A percentile compares a stretch with the other conserved stretches of the same genome.
These are phyloP conservation scores for Xenopus petersii DNA, from an alignment of 2,797 vertebrate genomes.

Conservation along the genomic window DNA sequence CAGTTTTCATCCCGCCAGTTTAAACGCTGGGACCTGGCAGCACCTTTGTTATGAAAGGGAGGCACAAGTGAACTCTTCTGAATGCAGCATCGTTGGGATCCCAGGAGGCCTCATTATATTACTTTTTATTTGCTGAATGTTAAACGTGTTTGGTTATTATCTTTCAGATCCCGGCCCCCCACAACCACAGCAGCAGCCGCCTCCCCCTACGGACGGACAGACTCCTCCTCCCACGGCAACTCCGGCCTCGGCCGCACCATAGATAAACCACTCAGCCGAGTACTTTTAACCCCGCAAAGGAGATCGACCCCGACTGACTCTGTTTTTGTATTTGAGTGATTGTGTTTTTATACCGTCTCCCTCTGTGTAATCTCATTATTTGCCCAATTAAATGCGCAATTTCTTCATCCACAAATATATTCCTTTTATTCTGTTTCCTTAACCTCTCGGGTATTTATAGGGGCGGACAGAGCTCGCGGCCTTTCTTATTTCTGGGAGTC, in stretches of 20 bases:
- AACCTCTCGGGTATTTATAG: constrained; percentile 21
- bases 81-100: too few relatives aligned
- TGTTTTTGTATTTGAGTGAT: constrained; percentile 39
- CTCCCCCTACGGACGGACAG: constrained; percentile 75
- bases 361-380: constrained; percentile 17
- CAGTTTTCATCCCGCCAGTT: too few relatives aligned
- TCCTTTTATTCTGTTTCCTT: neutral
- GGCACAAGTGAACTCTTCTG: too few relatives aligned
- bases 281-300: neutral
- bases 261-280: constrained; percentile 16
- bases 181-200: constrained; percentile 42
- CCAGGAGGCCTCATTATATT: too few relatives aligned
- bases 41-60: too few relatives aligned
- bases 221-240: constrained; percentile 73
- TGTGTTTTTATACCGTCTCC: constrained; percentile 30
- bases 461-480: neutral
- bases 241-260: constrained; percentile 70
- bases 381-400: constrained; percentile 10
- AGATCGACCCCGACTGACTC: constrained; percentile 36
- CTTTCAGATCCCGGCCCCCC: constrained; percentile 75
- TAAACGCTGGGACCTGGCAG: too few relatives aligned
- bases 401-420: constrained; percentile 6
- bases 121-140: too few relatives aligned
- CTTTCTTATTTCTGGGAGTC: too few relatives aligned
- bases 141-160: constrained; percentile 7